Evolutionary conservation across 2,888 invertebrate genomes (phyloP).

Genomic region (Cephalotes varians): DNA sequence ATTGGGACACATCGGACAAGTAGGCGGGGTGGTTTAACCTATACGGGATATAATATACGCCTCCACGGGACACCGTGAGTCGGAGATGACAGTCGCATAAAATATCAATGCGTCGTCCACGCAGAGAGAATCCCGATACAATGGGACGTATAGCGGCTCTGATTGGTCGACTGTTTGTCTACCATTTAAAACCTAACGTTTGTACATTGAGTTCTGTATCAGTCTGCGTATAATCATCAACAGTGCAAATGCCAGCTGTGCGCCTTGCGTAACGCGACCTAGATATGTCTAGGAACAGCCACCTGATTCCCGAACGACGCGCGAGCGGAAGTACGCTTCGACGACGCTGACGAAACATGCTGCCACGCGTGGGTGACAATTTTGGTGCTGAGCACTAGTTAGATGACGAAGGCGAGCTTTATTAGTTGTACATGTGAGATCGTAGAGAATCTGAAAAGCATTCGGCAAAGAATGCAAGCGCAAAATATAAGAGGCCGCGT

Average conservation of each 20-base stretch:
- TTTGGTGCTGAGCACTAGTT: constrained; percentile 72
- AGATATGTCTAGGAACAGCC: constrained; percentile 11
- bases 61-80: constrained; percentile 72
- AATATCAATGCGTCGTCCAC: constrained; percentile 45
- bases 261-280: constrained; percentile 31
- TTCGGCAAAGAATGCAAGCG: constrained; percentile 14
- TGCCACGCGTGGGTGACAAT: constrained; percentile 70
- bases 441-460: constrained; percentile 47
- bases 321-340: constrained; percentile 30
- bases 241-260: constrained; percentile 1
- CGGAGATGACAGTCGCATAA: constrained; percentile 45
- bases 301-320: constrained; percentile 9
- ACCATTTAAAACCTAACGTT: constrained; percentile 3
- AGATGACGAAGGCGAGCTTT: neutral
- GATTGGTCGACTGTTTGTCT: neutral
- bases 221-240: constrained; percentile 5
- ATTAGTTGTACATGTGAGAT: constrained; percentile 43
- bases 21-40: constrained; percentile 83
- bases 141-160: neutral
- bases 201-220: neutral
- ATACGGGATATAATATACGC: constrained; percentile 84
- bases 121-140: neutral
- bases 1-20: constrained; percentile 81
- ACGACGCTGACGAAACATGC: constrained; percentile 35
- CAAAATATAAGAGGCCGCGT: constrained; percentile 41